Base-by-base conservation (phyloP, 2,888 invertebrate species). In the Gymnocheta viridis region DNA sequence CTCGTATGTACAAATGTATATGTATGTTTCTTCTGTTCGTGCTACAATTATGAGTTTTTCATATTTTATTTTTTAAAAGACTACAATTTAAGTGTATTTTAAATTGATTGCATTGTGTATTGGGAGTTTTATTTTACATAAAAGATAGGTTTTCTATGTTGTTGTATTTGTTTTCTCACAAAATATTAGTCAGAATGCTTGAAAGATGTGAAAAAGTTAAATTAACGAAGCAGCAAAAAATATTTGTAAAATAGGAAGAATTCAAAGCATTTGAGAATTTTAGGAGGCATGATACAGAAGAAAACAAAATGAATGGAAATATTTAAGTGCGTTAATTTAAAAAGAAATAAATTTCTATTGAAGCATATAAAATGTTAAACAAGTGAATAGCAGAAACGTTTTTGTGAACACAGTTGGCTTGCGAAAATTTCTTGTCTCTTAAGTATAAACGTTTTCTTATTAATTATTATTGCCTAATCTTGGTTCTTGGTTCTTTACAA, bases 51-150 rank as follows among this genome's bases (percentile, higher is more conserved):
- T 22, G 27, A 22, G 35, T 60, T 9, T 27, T 24, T 32, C n/a
- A n/a, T n/a, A 17, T 27, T 51, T 35, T 9, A 27, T 35, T 51
- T 54, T 27, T 51, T 1, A 12, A 27, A 32, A 38, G 51, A 54
- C 47, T 47, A 64, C 35, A 41, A 56, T 41, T 32, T 27, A 44
- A 66, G 49, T 47, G n/a, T 82, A 54, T 72, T 67, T 72, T 60
- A 77, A 77, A 77, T 77, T 82, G 77, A 82, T 82, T 82, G 82
- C 82, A 54, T 38, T 82, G 82, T 44, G 82, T 64, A 82, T 82
- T 82, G 82, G 82, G 82, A 82, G 7, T 69, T 78, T 58, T 56
- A 17, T 47, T 58, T 56, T 32, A 4, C 19, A 47, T 12, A 60
- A 24, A 49, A 60, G 47, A 17, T 24, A 14, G 19, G 35, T 19